Conservation (phyloP, 1,140 invertebrate genomes). For the Bombus waltoni region DNA sequence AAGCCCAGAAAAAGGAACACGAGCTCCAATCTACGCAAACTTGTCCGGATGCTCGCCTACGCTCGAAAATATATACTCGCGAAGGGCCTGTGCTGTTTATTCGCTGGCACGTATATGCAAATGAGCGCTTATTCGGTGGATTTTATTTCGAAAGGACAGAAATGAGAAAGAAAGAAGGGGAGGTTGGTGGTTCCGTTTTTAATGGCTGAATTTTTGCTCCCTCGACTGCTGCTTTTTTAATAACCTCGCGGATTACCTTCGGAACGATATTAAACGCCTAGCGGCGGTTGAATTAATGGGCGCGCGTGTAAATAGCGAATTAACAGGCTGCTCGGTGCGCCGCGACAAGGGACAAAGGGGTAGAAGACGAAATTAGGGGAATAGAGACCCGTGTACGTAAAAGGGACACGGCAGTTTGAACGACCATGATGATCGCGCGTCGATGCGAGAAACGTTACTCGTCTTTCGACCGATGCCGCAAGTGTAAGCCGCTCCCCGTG, state of each 20-base stretch:
- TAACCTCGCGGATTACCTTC: slow-evolving; percentile 29
- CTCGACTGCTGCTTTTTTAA: slow-evolving; percentile 30
- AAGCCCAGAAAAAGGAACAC: neutral
- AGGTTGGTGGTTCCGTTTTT: neutral
- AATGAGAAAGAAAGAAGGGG: too few relatives aligned
- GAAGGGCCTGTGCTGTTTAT: neutral
- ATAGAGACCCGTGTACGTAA: neutral
- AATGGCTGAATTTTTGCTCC: slow-evolving; percentile 21
- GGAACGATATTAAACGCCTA: slow-evolving; percentile 19
- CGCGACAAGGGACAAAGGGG: neutral
- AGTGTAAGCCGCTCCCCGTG: neutral
- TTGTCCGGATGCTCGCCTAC: neutral
- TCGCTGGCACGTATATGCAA: slow-evolving; percentile 29
- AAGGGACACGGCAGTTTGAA: too few relatives aligned
- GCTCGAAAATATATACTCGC: neutral
- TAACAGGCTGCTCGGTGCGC: slow-evolving; percentile 7
- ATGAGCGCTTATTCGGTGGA: slow-evolving; percentile 10
- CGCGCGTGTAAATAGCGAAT: slow-evolving; percentile 14
- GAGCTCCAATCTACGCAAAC: neutral
- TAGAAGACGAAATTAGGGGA: slow-evolving; percentile 6
- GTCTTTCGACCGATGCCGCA: slow-evolving; percentile 1
- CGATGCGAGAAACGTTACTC: neutral
- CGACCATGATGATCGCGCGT: too few relatives aligned
- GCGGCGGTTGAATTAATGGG: slow-evolving; percentile 13
- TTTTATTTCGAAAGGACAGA: slow-evolving; percentile 2